Evolutionary conservation across 2,797 vertebrate genomes (phyloP).

Genomic region (Pachyuromys duprasi): DNA sequence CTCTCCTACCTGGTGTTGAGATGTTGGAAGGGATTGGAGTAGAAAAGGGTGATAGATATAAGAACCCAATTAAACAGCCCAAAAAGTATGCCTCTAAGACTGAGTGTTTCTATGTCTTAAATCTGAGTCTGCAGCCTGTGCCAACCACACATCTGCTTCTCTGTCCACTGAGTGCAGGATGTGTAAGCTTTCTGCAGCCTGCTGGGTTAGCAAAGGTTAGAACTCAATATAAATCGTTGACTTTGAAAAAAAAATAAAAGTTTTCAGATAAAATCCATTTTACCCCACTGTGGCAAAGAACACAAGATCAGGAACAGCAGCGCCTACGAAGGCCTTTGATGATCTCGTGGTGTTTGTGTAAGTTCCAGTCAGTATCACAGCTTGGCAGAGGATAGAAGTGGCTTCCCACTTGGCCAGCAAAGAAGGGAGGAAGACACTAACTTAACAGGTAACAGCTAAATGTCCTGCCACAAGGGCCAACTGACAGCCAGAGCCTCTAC

Average conservation of each 20-base stretch:
- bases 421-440: not conserved
- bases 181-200: not conserved
- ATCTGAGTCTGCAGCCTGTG: not conserved
- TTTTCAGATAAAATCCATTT: conserved; percentile 34
- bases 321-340: not conserved
- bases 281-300: not conserved
- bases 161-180: not conserved
- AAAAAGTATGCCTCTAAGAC: not conserved
- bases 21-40: no score
- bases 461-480: no score
- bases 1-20: no score
- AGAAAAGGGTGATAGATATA: no score
- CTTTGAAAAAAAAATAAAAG: conserved; percentile 7
- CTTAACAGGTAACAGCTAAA: no score
- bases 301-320: not conserved
- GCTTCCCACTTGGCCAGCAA: not conserved
- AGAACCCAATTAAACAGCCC: no score
- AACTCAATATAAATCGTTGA: not conserved
- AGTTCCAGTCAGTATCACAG: not conserved
- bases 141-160: not conserved
- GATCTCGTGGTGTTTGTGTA: not conserved
- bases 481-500: no score
- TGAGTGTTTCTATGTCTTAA: not conserved
- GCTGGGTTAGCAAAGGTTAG: not conserved
- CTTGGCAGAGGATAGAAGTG: no score